phyloP scores from a whole-genome alignment of 2,797 vertebrate genomes.

The Neosilurus hyrtlii region DNA sequence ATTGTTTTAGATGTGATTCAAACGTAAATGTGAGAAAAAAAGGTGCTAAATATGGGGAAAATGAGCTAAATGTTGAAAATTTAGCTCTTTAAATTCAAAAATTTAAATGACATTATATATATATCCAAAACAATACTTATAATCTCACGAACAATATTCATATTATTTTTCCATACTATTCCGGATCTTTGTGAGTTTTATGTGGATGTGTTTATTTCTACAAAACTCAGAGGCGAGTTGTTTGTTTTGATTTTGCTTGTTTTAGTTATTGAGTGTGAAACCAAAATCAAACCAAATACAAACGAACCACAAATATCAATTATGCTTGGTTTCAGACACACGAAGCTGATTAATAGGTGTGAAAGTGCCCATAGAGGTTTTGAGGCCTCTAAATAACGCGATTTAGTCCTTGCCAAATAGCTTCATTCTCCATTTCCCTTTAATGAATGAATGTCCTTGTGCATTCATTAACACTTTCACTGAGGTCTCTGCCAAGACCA shows the following conservation, averaged over 20 bases:
- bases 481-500: constrained; percentile 1
- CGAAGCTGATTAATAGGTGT: background rate
- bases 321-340: background rate
- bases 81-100: too few species aligned
- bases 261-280: background rate
- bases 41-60: too few species aligned
- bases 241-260: too few species aligned
- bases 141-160: background rate
- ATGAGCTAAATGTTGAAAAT: too few species aligned
- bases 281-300: background rate
- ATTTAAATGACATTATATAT: too few species aligned
- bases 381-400: background rate
- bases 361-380: background rate
- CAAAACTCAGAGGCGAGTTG: background rate
- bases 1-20: too few species aligned
- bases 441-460: constrained; percentile 34
- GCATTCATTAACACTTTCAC: constrained; percentile 39
- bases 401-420: constrained; percentile 29
- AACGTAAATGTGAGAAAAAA: too few species aligned
- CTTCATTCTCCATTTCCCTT: constrained; percentile 8
- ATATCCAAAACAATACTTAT: background rate
- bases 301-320: background rate
- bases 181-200: background rate
- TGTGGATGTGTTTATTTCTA: background rate
- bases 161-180: background rate